Base-by-base conservation (phyloP, 2,888 invertebrate genomes). In the Cephus rjabovi region DNA sequence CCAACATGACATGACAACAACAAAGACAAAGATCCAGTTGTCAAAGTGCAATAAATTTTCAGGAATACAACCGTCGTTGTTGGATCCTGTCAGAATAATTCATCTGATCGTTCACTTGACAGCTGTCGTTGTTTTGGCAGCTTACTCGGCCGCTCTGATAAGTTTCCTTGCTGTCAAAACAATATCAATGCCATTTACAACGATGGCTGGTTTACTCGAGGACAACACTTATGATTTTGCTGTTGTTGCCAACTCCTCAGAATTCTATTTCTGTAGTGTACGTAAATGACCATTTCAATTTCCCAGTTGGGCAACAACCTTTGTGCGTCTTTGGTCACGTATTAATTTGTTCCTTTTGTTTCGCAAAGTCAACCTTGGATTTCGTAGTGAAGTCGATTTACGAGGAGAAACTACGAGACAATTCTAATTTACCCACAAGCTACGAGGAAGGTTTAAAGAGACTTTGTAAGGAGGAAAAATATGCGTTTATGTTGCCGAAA, bases 61-160 rank as follows among this genome's bases (percentile, higher is more conserved):
- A 90, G 90, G 90, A 37, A 86, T 89, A 85, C 75, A 83, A 4
- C 79, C 76, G 4, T 86, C 87, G 1, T 3, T 69, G 12, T 31
- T 86, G 74, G 89, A 91, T 80, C 85, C 91, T 0, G 84, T 90
- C 15, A 81, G 90, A 76, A 81, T 90, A 23, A 86, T 90, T 40
- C 88, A 91, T 31, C 79, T 90, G 9, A 86, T 88, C n/a, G 82
- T 91, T 35, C 89, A 91, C 69, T 77, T 90, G 37, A 88, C 89
- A 0, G 89, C 88, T 0, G 90, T 91, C 1, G 84, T 91, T 11
- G 84, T 91, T 35, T 31, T 91, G 4, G 88, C 91, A 0, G 91
- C 91, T 0, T 91, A 91, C 80, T 91, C 91, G 4, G 91, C 91
- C 0, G 90, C 90, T 11, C 78, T 91, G 0, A 90, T 91, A 33